Percentiles rank a stretch among this genome's conserved stretches.
phyloP scores from a whole-genome alignment of 2,888 invertebrate genomes.

The Netelia virgata region DNA sequence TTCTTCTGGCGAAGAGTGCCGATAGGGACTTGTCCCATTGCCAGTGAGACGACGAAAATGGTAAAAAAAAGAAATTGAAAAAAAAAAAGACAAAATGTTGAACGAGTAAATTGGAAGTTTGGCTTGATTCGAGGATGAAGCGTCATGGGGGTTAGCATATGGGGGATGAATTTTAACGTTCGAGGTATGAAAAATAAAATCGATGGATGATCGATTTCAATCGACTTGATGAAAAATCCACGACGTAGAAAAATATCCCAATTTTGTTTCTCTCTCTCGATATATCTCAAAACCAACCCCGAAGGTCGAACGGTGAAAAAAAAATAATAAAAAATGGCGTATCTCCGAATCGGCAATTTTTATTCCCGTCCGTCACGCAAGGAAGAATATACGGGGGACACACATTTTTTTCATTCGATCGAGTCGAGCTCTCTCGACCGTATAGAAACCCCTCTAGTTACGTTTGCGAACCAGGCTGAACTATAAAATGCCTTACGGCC shows the following conservation, averaged over 20 bases:
- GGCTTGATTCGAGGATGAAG: background rate
- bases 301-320: slow-evolving; percentile 11
- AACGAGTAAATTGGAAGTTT: background rate
- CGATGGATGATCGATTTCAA: too few species aligned
- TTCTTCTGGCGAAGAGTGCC: slow-evolving; percentile 10
- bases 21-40: slow-evolving; percentile 3
- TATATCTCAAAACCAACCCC: background rate
- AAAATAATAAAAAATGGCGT: slow-evolving; percentile 14
- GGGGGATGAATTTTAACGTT: too few species aligned
- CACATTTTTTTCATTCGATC: slow-evolving; percentile 30
- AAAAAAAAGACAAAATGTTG: background rate
- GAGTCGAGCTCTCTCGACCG: slow-evolving; percentile 3
- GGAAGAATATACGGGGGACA: background rate
- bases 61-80: background rate
- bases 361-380: slow-evolving; percentile 28
- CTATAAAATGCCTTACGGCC: slow-evolving; percentile 63
- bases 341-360: slow-evolving; percentile 14
- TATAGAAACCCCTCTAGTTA: slow-evolving; percentile 58
- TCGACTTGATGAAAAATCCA: too few species aligned
- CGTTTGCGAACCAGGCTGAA: slow-evolving; percentile 54
- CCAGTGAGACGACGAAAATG: slow-evolving; percentile 2
- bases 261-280: too few species aligned
- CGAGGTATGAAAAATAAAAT: too few species aligned
- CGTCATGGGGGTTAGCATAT: background rate
- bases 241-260: too few species aligned